phyloP scores from a whole-genome alignment of 2,797 vertebrate species.

The Sciurus vulgaris region DNA sequence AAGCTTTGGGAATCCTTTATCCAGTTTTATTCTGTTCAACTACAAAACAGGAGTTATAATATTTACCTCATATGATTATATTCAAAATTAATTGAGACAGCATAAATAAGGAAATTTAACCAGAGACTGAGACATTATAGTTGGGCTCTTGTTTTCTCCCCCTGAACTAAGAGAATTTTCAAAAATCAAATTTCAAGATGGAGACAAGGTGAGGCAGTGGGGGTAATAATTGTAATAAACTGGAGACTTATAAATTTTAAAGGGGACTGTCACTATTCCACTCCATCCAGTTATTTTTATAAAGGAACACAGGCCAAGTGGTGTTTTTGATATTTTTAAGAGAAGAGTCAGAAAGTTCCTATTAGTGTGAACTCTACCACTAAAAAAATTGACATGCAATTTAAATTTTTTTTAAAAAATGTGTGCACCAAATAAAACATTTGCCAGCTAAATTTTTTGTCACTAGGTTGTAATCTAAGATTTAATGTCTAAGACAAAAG shows the following conservation, averaged over 20 bases:
- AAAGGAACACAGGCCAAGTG: background rate
- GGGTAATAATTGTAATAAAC: background rate
- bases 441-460: background rate
- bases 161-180: background rate
- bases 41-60: conserved; percentile 34
- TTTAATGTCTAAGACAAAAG: conserved; percentile 30
- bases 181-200: conserved; percentile 14
- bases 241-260: background rate
- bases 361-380: background rate
- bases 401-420: background rate
- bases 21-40: conserved; percentile 49
- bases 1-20: background rate
- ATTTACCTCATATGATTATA: background rate
- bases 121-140: background rate
- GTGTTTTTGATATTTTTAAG: background rate
- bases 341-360: conserved; percentile 7
- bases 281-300: background rate
- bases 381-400: background rate
- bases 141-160: background rate
- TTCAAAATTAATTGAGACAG: background rate
- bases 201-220: background rate
- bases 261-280: background rate
- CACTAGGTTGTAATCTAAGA: background rate
- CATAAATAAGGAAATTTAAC: background rate
- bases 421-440: conserved; percentile 31